These are phyloP conservation scores for Epinephelus awoara DNA, from an alignment of 2,797 vertebrate species.

Conservation along the genomic window DNA sequence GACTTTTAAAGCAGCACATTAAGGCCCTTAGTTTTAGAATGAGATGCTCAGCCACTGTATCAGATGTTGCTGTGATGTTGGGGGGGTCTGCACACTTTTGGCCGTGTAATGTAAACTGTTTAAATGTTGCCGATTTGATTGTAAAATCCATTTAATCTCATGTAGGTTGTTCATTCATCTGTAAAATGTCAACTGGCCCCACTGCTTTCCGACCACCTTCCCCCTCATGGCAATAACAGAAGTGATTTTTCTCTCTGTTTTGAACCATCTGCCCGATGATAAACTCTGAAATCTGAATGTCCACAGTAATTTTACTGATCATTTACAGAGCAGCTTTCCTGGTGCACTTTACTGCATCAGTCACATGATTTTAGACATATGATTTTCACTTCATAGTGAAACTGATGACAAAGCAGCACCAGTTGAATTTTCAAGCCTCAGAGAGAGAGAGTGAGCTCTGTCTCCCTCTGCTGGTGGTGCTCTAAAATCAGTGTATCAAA, in stretches of 20 bases:
- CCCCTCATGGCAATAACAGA: neutral
- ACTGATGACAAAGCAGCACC: neutral
- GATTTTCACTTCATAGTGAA: constrained; percentile 24
- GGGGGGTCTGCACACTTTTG: too few species aligned
- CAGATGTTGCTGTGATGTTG: too few species aligned
- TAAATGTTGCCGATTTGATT: too few species aligned
- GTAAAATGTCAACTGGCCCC: too few species aligned
- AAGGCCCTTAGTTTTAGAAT: too few species aligned
- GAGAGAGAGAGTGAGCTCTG: neutral
- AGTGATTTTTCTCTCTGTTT: neutral
- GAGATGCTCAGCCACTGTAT: too few species aligned
- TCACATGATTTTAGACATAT: constrained; percentile 39
- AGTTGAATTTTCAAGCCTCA: neutral
- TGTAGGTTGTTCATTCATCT: too few species aligned
- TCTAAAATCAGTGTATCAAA: neutral
- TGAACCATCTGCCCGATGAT: neutral
- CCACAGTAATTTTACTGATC: neutral
- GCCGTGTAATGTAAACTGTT: too few species aligned
- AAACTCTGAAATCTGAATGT: neutral
- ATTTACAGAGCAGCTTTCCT: neutral
- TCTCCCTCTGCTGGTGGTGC: constrained; percentile 61
- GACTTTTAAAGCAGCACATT: neutral
- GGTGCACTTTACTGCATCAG: neutral
- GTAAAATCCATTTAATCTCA: too few species aligned
- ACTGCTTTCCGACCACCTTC: too few species aligned